phyloP scores from a whole-genome alignment of 2,888 invertebrate species.

The Plebejus melissa region DNA sequence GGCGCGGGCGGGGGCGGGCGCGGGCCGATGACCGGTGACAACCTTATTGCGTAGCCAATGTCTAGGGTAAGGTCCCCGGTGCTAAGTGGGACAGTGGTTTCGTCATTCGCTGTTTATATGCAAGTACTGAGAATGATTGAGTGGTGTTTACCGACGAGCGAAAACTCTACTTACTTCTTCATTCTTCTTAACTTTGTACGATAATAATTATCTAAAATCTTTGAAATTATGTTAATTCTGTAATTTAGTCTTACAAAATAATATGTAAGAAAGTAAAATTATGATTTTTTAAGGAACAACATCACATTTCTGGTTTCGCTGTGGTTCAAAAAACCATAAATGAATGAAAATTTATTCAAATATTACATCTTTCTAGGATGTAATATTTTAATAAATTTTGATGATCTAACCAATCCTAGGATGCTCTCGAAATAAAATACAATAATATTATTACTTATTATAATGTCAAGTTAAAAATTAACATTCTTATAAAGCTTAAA shows the following conservation, averaged over 20 bases:
- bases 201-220: too few species aligned
- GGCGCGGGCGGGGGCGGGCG: constrained; percentile 54
- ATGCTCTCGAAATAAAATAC: background rate
- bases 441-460: background rate
- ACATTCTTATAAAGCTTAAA: background rate
- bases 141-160: constrained; percentile 21
- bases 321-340: too few species aligned
- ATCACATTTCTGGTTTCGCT: too few species aligned
- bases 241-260: too few species aligned
- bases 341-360: too few species aligned
- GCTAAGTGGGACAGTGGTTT: constrained; percentile 55
- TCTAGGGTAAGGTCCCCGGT: constrained; percentile 72
- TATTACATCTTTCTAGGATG: too few species aligned
- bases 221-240: too few species aligned
- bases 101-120: constrained; percentile 44
- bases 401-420: too few species aligned
- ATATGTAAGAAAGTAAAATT: too few species aligned
- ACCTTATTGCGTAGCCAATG: constrained; percentile 68
- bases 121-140: constrained; percentile 52
- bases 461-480: background rate
- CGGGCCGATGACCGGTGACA: constrained; percentile 71
- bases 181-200: too few species aligned
- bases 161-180: background rate
- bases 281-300: too few species aligned
- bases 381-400: too few species aligned